These are phyloP conservation scores for Parnassius mnemosyne DNA, from an alignment of 2,888 invertebrate genomes.

Conservation along the genomic window DNA sequence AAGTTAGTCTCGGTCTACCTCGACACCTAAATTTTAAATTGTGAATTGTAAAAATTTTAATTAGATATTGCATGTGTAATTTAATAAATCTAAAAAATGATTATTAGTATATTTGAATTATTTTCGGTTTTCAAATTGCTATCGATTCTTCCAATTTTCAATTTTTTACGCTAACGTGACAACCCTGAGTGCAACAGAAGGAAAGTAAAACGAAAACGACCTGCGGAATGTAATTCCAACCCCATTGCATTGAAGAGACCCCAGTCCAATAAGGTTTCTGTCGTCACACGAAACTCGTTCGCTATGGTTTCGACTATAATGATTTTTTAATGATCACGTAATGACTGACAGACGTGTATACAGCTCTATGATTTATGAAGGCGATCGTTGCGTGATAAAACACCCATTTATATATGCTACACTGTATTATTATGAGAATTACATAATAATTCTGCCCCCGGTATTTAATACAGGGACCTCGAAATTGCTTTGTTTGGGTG, in stretches of 20 bases:
- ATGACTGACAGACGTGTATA: constrained; percentile 63
- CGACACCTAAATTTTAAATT: too few relatives aligned
- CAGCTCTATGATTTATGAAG: constrained; percentile 64
- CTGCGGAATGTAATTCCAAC: constrained; percentile 24
- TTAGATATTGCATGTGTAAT: too few relatives aligned
- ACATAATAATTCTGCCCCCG: constrained; percentile 31
- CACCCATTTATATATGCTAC: constrained; percentile 29
- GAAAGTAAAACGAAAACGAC: constrained; percentile 20
- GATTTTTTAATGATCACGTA: constrained; percentile 75
- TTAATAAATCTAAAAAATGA: too few relatives aligned
- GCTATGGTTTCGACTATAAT: constrained; percentile 47
- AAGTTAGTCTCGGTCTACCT: too few relatives aligned
- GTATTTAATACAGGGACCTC: constrained; percentile 34
- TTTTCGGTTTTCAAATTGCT: too few relatives aligned
- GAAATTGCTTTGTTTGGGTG: constrained; percentile 36
- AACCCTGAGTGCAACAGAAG: constrained; percentile 13
- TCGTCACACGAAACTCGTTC: constrained; percentile 25
- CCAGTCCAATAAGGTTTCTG: constrained; percentile 23
- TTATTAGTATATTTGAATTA: too few relatives aligned
- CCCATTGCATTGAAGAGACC: constrained; percentile 14
- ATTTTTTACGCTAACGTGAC: background rate
- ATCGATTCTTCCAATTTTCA: too few relatives aligned
- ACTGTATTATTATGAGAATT: constrained; percentile 26
- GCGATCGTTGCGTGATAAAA: constrained; percentile 61
- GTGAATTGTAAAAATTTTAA: too few relatives aligned